A percentile compares a stretch with the other conserved stretches of the same genome.
phyloP scores from a whole-genome alignment of 53 echinoderm and acorn worm genomes.

The Actinopyga echinites region DNA sequence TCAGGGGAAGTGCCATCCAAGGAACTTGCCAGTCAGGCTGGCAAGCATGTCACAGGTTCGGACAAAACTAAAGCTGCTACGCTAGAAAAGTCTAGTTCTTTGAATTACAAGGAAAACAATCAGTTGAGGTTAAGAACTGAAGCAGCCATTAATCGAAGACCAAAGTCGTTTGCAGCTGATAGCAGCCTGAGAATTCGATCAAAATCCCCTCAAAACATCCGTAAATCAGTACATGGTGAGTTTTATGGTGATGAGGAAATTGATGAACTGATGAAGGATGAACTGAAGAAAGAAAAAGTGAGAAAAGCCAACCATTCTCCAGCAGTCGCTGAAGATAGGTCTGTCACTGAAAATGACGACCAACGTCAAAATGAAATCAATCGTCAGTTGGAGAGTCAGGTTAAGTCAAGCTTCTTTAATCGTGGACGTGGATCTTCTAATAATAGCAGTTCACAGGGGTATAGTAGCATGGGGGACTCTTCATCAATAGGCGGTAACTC shows the following conservation, averaged over 20 bases:
- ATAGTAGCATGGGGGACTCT: slow-evolving; percentile 48
- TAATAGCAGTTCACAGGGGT: slow-evolving; percentile 41
- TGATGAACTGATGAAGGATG: slow-evolving; percentile 82
- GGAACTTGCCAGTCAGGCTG: background rate
- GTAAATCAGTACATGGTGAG: slow-evolving; percentile 59
- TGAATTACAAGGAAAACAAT: slow-evolving; percentile 59
- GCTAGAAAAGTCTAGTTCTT: slow-evolving; percentile 30
- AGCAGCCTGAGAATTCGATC: slow-evolving; percentile 1
- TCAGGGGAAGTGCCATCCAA: background rate
- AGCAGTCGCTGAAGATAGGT: background rate
- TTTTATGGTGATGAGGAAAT: slow-evolving; percentile 94
- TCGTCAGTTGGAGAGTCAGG: slow-evolving; percentile 20
- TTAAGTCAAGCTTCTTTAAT: slow-evolving; percentile 25
- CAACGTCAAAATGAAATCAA: slow-evolving; percentile 34
- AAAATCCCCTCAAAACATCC: slow-evolving; percentile 13
- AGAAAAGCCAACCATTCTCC: slow-evolving; percentile 16
- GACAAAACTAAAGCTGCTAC: slow-evolving; percentile 15
- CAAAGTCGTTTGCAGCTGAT: slow-evolving; percentile 39
- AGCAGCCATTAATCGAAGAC: slow-evolving; percentile 33
- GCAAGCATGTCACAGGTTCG: background rate
- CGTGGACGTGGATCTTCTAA: slow-evolving; percentile 29
- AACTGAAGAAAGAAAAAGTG: slow-evolving; percentile 64
- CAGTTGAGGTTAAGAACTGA: slow-evolving; percentile 30
- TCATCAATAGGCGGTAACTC: slow-evolving; percentile 37
- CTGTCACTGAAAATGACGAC: background rate